A percentile compares a stretch with the other conserved stretches of the same genome.
phyloP scores from a whole-genome alignment of 2,113 vertebrate species.

The Pycnonotus jocosus region DNA sequence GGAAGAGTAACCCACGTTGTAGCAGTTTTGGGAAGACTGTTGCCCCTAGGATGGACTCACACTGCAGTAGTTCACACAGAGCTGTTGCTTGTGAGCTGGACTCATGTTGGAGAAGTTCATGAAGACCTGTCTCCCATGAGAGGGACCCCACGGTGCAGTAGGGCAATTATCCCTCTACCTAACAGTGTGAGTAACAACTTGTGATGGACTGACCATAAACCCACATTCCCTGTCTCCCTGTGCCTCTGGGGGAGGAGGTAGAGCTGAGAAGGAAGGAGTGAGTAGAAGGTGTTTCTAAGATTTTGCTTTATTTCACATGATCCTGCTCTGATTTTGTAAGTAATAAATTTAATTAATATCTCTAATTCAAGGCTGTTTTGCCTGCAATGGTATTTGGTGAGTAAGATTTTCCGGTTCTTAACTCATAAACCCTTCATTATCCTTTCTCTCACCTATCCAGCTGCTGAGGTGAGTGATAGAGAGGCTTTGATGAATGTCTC shows the following conservation, averaged over 20 bases:
- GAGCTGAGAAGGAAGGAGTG: background rate
- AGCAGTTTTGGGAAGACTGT: background rate
- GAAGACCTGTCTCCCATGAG: background rate
- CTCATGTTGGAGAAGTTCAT: background rate
- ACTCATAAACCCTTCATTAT: background rate
- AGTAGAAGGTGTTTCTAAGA: background rate
- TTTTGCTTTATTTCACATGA: background rate
- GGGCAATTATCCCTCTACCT: background rate
- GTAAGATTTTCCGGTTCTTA: background rate
- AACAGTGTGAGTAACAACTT: background rate
- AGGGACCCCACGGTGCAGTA: fast-evolving
- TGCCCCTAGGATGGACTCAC: background rate
- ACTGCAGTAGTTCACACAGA: background rate
- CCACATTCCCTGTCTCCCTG: background rate
- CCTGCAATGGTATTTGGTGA: background rate
- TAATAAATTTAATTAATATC: background rate
- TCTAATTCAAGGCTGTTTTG: background rate
- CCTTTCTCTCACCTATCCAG: background rate
- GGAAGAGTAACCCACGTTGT: background rate
- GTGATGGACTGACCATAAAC: background rate
- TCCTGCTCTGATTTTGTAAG: background rate
- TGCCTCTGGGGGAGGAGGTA: background rate
- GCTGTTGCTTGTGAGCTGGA: background rate
- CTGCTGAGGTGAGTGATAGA: background rate
- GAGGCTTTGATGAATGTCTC: background rate